phyloP scores from a whole-genome alignment of 2,113 vertebrate species.

The Prunella himalayana region DNA sequence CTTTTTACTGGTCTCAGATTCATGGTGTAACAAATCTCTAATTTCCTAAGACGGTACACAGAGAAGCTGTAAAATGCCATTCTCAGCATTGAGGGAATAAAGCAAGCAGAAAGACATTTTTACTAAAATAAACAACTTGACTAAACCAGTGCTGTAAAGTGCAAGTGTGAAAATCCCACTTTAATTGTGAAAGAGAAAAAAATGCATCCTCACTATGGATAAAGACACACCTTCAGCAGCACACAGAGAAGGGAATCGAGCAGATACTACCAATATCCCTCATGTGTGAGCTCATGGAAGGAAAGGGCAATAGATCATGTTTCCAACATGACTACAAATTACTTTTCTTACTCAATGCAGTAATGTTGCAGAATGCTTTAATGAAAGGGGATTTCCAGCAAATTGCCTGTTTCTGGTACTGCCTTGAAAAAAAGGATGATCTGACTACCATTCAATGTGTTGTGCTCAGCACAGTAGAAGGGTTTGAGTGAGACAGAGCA shows the following conservation, averaged over 20 bases:
- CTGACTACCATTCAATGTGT: neutral
- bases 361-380: neutral
- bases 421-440: neutral
- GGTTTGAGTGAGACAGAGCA: neutral
- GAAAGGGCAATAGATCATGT: neutral
- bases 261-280: neutral
- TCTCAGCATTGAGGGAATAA: slow-evolving; percentile 6
- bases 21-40: slow-evolving; percentile 7
- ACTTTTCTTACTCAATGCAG: neutral
- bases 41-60: neutral
- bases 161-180: slow-evolving; percentile 62
- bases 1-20: slow-evolving; percentile 2
- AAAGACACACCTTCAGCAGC: neutral
- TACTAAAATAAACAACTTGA: slow-evolving; percentile 51
- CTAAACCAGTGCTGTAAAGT: slow-evolving; percentile 10
- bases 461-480: neutral
- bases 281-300: neutral
- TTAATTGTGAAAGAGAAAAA: slow-evolving; percentile 33
- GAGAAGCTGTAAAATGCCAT: slow-evolving; percentile 35
- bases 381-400: neutral
- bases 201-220: neutral
- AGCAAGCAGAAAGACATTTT: slow-evolving; percentile 47
- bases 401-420: neutral
- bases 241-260: fast-evolving
- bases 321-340: neutral